These are phyloP conservation scores for Bibio marci DNA, from an alignment of 2,888 invertebrate species.

Conservation along the genomic window DNA sequence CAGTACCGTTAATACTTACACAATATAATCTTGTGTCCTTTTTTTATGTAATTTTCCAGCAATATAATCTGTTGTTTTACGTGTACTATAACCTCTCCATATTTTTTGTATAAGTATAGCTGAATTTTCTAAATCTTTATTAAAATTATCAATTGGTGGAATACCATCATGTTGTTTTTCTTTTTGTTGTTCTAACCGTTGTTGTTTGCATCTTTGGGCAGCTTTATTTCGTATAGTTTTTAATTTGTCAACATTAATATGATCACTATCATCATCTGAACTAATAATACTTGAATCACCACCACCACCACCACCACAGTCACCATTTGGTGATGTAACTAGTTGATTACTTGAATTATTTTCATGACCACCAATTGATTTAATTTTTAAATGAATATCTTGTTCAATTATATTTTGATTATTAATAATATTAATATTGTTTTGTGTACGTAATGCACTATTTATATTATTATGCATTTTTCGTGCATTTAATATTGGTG, in stretches of 20 bases:
- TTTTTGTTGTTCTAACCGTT: constrained; percentile 12
- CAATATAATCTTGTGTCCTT: constrained; percentile 66
- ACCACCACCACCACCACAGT: too few relatives aligned
- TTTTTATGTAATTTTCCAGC: constrained; percentile 54
- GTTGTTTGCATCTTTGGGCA: constrained; percentile 26
- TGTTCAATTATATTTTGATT: too few relatives aligned
- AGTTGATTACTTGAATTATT: too few relatives aligned
- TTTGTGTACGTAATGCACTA: constrained; percentile 1
- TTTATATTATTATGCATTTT: constrained; percentile 12
- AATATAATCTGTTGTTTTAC: constrained; percentile 39
- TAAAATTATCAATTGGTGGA: constrained; percentile 4
- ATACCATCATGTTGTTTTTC: constrained; percentile 10
- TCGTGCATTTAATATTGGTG: constrained; percentile 24
- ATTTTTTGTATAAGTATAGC: constrained; percentile 70
- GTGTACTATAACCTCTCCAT: constrained; percentile 69
- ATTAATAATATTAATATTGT: too few relatives aligned
- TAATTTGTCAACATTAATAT: constrained; percentile 45
- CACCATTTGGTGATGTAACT: too few relatives aligned
- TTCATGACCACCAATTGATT: too few relatives aligned
- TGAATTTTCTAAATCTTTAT: constrained; percentile 30
- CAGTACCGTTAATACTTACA: too few relatives aligned
- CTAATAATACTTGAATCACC: constrained; percentile 23
- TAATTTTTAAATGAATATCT: too few relatives aligned
- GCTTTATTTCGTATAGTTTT: constrained; percentile 47
- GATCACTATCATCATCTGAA: constrained; percentile 45